phyloP scores from a whole-genome alignment of 2,888 invertebrate species.

The Eulithis testata region DNA sequence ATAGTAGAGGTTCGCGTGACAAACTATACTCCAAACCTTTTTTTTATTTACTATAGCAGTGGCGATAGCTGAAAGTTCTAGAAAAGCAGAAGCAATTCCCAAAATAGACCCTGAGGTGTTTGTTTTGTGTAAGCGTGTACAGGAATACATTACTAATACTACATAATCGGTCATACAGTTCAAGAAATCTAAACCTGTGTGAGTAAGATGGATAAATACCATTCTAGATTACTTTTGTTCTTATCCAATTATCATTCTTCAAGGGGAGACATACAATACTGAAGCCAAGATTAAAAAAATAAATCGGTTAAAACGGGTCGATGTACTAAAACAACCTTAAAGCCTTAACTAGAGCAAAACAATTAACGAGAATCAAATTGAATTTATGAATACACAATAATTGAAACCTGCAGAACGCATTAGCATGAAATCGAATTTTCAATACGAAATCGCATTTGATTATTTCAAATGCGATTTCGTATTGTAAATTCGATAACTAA shows the following conservation, averaged over 20 bases:
- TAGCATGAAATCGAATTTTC: conserved; percentile 16
- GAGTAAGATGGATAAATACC: background rate
- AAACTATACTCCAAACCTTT: conserved; percentile 3
- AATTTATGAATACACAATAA: conserved; percentile 23
- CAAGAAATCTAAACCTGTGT: background rate
- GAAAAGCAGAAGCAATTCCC: no score
- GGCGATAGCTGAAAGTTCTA: background rate
- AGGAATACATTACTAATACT: background rate
- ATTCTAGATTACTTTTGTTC: background rate
- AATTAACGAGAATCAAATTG: conserved; percentile 47
- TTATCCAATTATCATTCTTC: conserved; percentile 1
- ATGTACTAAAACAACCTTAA: conserved; percentile 52
- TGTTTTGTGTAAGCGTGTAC: no score
- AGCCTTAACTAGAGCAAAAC: conserved; percentile 56
- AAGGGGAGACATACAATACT: conserved; percentile 1
- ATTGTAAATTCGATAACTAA: no score
- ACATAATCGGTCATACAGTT: background rate
- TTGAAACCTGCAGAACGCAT: conserved; percentile 3
- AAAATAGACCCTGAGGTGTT: no score
- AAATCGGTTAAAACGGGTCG: conserved; percentile 64
- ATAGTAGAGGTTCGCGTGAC: conserved; percentile 10
- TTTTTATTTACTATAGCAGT: background rate
- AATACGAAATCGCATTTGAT: conserved; percentile 10
- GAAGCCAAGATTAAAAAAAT: conserved; percentile 29
- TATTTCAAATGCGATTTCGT: no score